phyloP scores from a whole-genome alignment of 2,888 invertebrate genomes.

The Boloria selene region DNA sequence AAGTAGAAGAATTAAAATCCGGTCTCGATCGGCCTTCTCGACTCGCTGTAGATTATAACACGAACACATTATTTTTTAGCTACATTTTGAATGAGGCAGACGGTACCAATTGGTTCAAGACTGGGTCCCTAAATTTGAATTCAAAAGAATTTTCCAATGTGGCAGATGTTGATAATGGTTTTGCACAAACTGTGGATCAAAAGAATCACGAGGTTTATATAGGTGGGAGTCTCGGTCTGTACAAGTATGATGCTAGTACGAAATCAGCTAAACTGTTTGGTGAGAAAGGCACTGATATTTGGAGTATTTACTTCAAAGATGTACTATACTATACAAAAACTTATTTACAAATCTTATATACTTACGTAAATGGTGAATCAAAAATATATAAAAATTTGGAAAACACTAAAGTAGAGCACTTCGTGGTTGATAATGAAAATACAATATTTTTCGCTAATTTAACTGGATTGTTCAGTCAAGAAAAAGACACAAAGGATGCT shows the following conservation, averaged over 20 bases:
- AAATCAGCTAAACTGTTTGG: constrained; percentile 55
- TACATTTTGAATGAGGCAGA: constrained; percentile 53
- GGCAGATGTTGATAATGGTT: constrained; percentile 57
- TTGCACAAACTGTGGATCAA: constrained; percentile 63
- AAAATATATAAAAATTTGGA: constrained; percentile 59
- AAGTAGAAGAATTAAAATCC: constrained; percentile 53
- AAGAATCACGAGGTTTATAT: constrained; percentile 59
- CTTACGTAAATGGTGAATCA: constrained; percentile 50
- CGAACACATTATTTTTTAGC: constrained; percentile 64
- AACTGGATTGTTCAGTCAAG: constrained; percentile 61
- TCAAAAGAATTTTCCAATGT: constrained; percentile 58
- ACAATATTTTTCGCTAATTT: constrained; percentile 60
- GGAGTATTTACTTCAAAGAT: constrained; percentile 64
- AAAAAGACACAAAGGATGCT: constrained; percentile 57
- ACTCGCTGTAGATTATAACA: constrained; percentile 58
- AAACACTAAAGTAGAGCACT: constrained; percentile 65
- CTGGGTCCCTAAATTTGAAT: constrained; percentile 58
- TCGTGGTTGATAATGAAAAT: constrained; percentile 61
- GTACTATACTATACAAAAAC: constrained; percentile 59
- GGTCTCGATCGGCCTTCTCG: constrained; percentile 61
- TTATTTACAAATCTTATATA: constrained; percentile 62
- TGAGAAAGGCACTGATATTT: constrained; percentile 54
- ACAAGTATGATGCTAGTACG: constrained; percentile 56
- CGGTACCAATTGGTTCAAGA: constrained; percentile 49
- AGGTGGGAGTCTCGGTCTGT: constrained; percentile 64